Base-by-base conservation (phyloP, 2,113 vertebrate genomes). In the Pseudopodoces humilis region DNA sequence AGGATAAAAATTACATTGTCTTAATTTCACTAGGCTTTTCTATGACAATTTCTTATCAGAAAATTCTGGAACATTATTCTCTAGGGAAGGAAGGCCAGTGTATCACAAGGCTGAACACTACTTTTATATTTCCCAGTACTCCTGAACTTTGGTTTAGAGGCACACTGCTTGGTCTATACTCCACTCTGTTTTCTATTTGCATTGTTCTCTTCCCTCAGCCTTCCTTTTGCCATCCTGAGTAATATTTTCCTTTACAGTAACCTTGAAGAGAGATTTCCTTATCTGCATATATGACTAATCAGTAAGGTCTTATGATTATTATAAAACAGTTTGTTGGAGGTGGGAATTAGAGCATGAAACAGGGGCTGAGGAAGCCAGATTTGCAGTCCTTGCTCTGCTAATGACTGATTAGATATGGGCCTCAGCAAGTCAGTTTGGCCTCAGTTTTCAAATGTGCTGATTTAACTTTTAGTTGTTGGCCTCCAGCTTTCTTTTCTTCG, bases 311-410 rank as follows among this genome's bases (percentile, higher is more conserved):
- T 96, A 67, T 17, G 67, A 76, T 96, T 92, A 94, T 82, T 94
- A 65, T 67, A 74, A 95, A 95, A 88, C 82, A 92, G 88, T 94
- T 86, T 90, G 82, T 90, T 92, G 43, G 81, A 93, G 85, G 62
- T 93, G 75, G 76, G 94, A 94, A 96, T 95, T 83, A 81, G 85
- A 94, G 82, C 60, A 5, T 94, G 90, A 88, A 95, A 93, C 68
- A 82, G 63, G 55, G 69, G 75, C 63, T 4, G 5, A 93, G 71
- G 68, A 92, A 91, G 80, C 33, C 90, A 80, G 59, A 83, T 76
- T 77, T 86, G 43, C 68, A 96, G 85, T 63, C 71, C 59, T 95
- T 93, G 76, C 83, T 96, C 28, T 88, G 9, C 79, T 94, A 90
- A 85, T 81, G 79, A 68, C 81, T 87, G 68, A 95, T 93, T 77